A percentile compares a stretch with the other conserved stretches of the same genome.
These are phyloP conservation scores for Bombus polaris DNA, from an alignment of 1,140 invertebrate species.

Conservation along the genomic window DNA sequence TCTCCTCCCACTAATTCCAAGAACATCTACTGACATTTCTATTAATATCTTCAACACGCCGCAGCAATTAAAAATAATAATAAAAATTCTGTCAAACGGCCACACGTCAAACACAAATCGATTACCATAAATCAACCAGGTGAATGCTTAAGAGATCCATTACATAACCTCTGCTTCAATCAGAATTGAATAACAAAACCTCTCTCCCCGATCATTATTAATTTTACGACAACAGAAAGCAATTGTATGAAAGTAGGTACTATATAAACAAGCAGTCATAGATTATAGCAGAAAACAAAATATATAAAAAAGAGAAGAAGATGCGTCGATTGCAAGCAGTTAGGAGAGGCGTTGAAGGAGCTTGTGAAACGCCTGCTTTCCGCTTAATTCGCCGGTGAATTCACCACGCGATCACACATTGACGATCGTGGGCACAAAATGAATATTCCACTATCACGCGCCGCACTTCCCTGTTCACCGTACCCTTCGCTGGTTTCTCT, in stretches of 20 bases:
- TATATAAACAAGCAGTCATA: neutral
- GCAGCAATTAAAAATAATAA: neutral
- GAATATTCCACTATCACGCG: slow-evolving; percentile 71
- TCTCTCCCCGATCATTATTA: neutral
- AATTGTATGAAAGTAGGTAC: neutral
- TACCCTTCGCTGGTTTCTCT: slow-evolving; percentile 45
- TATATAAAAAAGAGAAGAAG: neutral
- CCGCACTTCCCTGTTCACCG: slow-evolving; percentile 59
- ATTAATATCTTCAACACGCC: neutral
- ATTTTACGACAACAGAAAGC: neutral
- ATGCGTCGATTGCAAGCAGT: neutral
- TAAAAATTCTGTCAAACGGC: neutral
- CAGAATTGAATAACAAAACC: slow-evolving; percentile 4
- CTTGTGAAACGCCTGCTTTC: slow-evolving; percentile 4
- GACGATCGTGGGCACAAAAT: slow-evolving; percentile 48
- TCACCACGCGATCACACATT: slow-evolving; percentile 25
- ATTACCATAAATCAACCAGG: slow-evolving; percentile 17
- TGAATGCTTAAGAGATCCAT: neutral
- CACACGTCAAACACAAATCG: neutral
- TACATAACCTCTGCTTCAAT: neutral
- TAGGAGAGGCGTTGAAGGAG: slow-evolving; percentile 1
- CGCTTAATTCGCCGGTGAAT: slow-evolving; percentile 40
- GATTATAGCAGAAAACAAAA: neutral
- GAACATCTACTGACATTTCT: neutral
- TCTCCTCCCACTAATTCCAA: neutral